Conservation (phyloP, 2,888 invertebrate genomes). For the Cheilosia grossa region DNA sequence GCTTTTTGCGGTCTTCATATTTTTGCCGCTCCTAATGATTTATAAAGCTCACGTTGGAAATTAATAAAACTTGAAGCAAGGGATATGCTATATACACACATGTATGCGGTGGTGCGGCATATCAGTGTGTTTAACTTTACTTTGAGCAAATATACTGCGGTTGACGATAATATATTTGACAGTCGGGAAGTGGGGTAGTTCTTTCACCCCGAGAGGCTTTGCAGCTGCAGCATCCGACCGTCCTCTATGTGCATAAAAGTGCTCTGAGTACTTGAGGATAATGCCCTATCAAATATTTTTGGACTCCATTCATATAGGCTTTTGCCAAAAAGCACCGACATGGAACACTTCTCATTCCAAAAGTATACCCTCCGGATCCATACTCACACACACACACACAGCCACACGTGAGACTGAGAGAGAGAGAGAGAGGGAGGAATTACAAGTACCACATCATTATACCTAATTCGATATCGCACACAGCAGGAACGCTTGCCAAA, state of each 20-base stretch:
- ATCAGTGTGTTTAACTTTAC: constrained; percentile 60
- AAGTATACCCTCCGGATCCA: constrained; percentile 26
- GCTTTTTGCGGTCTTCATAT: neutral
- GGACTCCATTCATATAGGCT: constrained; percentile 70
- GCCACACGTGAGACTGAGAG: neutral
- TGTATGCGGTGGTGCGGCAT: neutral
- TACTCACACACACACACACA: constrained; percentile 18
- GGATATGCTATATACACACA: neutral
- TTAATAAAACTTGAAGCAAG: constrained; percentile 56
- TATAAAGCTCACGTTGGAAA: constrained; percentile 64
- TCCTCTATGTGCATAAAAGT: constrained; percentile 19
- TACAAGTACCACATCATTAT: constrained; percentile 75
- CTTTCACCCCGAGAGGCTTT: constrained; percentile 7
- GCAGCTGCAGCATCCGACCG: constrained; percentile 36
- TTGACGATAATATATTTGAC: constrained; percentile 73
- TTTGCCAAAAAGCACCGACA: constrained; percentile 72
- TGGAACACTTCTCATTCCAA: constrained; percentile 51
- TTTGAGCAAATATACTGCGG: constrained; percentile 68
- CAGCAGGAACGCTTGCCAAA: constrained; percentile 72
- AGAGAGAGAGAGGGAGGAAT: constrained; percentile 44
- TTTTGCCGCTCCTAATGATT: constrained; percentile 58
- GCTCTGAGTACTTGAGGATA: constrained; percentile 67
- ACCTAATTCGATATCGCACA: constrained; percentile 74
- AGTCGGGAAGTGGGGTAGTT: constrained; percentile 47
- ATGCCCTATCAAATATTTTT: constrained; percentile 73